Evolutionary conservation across 2,113 vertebrate genomes (phyloP).

Genomic region (Hyla sarda): DNA sequence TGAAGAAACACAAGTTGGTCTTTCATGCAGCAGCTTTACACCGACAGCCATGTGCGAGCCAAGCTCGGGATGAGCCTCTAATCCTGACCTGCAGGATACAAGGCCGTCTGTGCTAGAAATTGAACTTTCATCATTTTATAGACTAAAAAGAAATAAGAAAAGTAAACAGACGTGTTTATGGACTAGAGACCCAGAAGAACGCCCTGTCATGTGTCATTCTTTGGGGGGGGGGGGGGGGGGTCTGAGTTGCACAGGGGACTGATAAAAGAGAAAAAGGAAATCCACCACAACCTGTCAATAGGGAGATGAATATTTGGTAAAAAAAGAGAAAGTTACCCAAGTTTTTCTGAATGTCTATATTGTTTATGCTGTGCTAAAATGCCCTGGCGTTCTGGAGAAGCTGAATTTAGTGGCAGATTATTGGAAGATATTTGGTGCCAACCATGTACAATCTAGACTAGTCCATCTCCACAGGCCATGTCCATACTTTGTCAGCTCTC

Average conservation of each 20-base stretch:
- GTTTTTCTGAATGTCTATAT: too few species aligned
- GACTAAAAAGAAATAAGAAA: neutral
- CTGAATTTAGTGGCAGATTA: too few species aligned
- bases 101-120: neutral
- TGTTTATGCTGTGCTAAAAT: too few species aligned
- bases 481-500: too few species aligned
- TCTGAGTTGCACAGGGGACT: neutral
- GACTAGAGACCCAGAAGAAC: neutral
- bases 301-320: too few species aligned
- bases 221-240: too few species aligned
- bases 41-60: neutral
- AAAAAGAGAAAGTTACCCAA: too few species aligned
- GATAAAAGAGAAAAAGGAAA: neutral
- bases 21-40: constrained; percentile 17
- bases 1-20: neutral
- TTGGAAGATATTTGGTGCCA: neutral
- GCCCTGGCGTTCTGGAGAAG: too few species aligned
- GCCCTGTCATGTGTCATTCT: neutral
- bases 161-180: neutral
- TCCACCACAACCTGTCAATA: neutral
- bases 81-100: constrained; percentile 1
- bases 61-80: constrained; percentile 1
- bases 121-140: neutral
- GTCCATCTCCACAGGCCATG: too few species aligned
- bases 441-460: neutral